A percentile compares a stretch with the other conserved stretches of the same genome.
Evolutionary conservation across 1,140 invertebrate species (phyloP).

Genomic region (Ganaspis sp.): DNA sequence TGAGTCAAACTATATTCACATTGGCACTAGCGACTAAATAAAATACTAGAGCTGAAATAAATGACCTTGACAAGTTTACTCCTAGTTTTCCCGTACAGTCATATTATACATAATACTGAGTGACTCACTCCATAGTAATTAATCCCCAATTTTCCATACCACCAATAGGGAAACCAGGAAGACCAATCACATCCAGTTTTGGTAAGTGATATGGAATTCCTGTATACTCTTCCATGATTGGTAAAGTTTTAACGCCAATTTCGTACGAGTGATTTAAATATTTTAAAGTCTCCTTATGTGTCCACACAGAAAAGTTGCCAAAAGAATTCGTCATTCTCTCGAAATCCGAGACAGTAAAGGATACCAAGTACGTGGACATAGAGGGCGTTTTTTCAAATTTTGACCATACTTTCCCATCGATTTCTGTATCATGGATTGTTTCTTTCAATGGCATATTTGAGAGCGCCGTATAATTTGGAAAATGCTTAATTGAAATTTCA

Average conservation of each 20-base stretch:
- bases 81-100: too few species aligned
- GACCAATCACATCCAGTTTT: conserved; percentile 76
- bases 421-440: conserved; percentile 37
- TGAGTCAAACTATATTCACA: too few species aligned
- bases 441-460: conserved; percentile 74
- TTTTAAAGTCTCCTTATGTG: conserved; percentile 64
- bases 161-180: conserved; percentile 79
- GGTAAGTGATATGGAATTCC: conserved; percentile 49
- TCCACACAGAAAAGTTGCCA: not conserved
- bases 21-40: too few species aligned
- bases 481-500: too few species aligned
- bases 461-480: conserved; percentile 71
- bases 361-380: conserved; percentile 87
- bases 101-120: not conserved
- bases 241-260: conserved; percentile 55
- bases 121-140: conserved; percentile 42
- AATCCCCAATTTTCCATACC: conserved; percentile 81
- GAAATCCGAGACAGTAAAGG: conserved; percentile 83
- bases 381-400: conserved; percentile 47
- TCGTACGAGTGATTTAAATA: not conserved
- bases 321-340: conserved; percentile 41
- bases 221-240: conserved; percentile 61
- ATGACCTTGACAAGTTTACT: too few species aligned
- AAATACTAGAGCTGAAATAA: too few species aligned
- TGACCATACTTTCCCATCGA: conserved; percentile 43